Conservation (phyloP, 2,888 invertebrate genomes). For the Tromatobia lineatoria region DNA sequence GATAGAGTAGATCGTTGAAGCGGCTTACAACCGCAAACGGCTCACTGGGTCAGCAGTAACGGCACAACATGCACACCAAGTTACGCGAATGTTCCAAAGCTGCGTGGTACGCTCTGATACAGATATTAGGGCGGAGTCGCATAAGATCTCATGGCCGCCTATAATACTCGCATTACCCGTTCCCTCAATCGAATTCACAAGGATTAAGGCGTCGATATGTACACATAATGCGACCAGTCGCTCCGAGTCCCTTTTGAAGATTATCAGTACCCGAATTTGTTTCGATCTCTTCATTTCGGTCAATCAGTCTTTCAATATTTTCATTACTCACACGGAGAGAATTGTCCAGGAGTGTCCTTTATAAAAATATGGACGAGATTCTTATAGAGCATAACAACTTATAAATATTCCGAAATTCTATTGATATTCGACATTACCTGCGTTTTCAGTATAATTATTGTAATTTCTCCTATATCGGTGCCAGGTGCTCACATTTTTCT, state of each 20-base stretch:
- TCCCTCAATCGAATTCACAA: background rate
- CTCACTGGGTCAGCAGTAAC: background rate
- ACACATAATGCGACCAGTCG: background rate
- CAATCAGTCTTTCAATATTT: background rate
- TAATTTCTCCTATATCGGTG: too few species aligned
- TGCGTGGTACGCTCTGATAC: constrained; percentile 6
- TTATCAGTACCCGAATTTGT: background rate
- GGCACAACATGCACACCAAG: constrained; percentile 15
- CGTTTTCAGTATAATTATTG: too few species aligned
- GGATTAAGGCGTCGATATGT: background rate
- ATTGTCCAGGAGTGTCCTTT: too few species aligned
- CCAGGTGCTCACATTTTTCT: too few species aligned
- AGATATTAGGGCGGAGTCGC: constrained; percentile 30
- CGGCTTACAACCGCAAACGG: constrained; percentile 55
- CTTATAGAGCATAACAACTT: too few species aligned
- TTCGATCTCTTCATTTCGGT: background rate
- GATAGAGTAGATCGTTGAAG: constrained; percentile 22
- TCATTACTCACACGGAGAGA: too few species aligned
- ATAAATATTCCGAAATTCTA: too few species aligned
- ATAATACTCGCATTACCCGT: background rate
- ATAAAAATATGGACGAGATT: too few species aligned
- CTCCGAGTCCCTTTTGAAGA: background rate
- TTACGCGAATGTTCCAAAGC: too few species aligned
- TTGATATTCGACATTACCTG: too few species aligned
- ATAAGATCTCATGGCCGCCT: background rate